Percentiles rank a stretch among this genome's conserved stretches.
These are phyloP conservation scores for Lophotriccus pileatus DNA, from an alignment of 2,797 vertebrate genomes.

Conservation along the genomic window DNA sequence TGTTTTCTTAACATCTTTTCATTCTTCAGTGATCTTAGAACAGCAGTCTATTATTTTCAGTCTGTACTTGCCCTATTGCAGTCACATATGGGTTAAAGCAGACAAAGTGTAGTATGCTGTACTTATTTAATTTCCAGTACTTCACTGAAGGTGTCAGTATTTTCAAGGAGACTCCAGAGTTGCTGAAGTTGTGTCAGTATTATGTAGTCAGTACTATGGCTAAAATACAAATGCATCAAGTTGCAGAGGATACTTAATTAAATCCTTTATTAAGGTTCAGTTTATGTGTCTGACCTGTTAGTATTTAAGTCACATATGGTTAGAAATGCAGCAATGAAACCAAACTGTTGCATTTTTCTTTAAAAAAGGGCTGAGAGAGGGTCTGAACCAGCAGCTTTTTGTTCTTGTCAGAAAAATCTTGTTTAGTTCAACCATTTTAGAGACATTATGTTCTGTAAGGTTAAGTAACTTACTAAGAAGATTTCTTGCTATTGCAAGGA, in stretches of 20 bases:
- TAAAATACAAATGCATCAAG: background rate
- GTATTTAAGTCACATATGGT: background rate
- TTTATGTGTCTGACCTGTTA: background rate
- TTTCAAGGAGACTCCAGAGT: conserved; percentile 30
- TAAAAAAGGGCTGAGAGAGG: background rate
- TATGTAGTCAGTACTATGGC: background rate
- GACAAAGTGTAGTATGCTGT: background rate
- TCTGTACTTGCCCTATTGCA: background rate
- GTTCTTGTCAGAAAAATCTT: background rate
- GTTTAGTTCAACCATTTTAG: background rate
- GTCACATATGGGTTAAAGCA: background rate
- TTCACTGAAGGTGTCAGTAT: conserved; percentile 66
- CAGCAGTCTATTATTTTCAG: background rate
- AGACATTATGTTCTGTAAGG: background rate
- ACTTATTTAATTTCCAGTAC: conserved; percentile 44
- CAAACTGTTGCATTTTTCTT: conserved; percentile 11
- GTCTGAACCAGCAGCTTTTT: background rate
- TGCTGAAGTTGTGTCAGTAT: background rate
- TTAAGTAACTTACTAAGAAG: background rate
- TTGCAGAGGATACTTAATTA: background rate
- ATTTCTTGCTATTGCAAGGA: background rate
- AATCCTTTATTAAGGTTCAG: background rate
- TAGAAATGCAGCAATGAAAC: background rate
- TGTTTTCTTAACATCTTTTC: background rate
- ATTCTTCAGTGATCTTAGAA: background rate